Base-by-base conservation (phyloP, 2,888 invertebrate genomes). In the Hemaris fuciformis region DNA sequence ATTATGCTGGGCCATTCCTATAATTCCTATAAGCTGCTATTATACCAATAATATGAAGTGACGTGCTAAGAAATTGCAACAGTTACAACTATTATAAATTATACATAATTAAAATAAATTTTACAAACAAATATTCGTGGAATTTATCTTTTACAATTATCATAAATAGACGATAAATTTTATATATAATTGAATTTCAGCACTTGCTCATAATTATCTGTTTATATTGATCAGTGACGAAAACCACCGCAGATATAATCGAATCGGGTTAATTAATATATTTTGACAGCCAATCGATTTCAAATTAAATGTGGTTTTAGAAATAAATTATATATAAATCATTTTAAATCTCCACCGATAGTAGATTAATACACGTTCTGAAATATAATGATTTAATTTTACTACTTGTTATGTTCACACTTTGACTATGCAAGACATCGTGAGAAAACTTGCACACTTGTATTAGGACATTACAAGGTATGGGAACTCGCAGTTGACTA, bases 281-380 rank as follows among this genome's bases (percentile, higher is more conserved):
- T 48, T 48, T 48, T 48, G 48, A 48, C 57, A 57, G 23, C 41
- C 41, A n/a, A 41, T 57, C 23, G 27, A 25, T 10, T 25, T 22
- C 27, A 18, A 27, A 27, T 43, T 18, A 42, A 45, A 48, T 48
- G 48, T 48, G n/a, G 25, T 25, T 15, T 25, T 27, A 27, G 42
- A 59, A 59, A 67, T 64, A 69, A 64, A 67, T 67, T 2, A n/a
- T 27, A 25, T 25, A 25, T 27, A n/a, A 48, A 25, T 27, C 5
- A 27, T n/a, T 48, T 48, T 15, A 15, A n/a, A 0, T 10, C 38
- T 13, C 27, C 27, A 27, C 27, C 27, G 27, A 27, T 27, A 27
- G 27, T 1, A 38, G n/a, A 8, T 31, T 31, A 4, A 38, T 38
- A n/a, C 38, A 3, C 38, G n/a, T n/a, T 38, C 4, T 13, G 4